Evolutionary conservation across 2,797 vertebrate genomes (phyloP).

Genomic region (Synanceia verrucosa): DNA sequence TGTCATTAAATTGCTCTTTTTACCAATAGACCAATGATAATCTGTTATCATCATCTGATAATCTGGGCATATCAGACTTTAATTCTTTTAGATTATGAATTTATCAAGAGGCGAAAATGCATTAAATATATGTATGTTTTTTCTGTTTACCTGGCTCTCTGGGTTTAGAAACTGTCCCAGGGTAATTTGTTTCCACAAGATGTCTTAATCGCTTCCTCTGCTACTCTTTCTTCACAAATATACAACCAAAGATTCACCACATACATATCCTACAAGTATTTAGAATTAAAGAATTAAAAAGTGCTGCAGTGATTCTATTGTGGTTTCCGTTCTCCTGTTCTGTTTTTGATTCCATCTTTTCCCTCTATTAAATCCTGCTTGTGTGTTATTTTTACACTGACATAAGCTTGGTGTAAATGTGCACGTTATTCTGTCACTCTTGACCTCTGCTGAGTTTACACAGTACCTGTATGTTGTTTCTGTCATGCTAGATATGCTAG

Average conservation of each 20-base stretch:
- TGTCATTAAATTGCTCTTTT: neutral
- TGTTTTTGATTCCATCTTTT: neutral
- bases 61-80: neutral
- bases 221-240: neutral
- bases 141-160: neutral
- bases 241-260: neutral
- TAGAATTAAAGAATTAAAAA: neutral
- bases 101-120: neutral
- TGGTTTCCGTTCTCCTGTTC: neutral
- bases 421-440: neutral
- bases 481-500: constrained; percentile 7
- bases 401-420: neutral
- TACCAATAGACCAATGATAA: neutral
- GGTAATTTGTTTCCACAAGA: neutral
- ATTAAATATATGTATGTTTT: neutral
- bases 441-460: constrained; percentile 5
- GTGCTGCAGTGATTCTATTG: too few relatives aligned
- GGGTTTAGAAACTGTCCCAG: neutral
- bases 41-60: neutral
- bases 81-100: neutral
- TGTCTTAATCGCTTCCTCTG: neutral
- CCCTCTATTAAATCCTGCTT: neutral
- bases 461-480: constrained; percentile 4
- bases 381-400: neutral
- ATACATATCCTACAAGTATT: neutral